Conservation (phyloP, 2,888 invertebrate genomes). For the Ectemnius cavifrons region DNA sequence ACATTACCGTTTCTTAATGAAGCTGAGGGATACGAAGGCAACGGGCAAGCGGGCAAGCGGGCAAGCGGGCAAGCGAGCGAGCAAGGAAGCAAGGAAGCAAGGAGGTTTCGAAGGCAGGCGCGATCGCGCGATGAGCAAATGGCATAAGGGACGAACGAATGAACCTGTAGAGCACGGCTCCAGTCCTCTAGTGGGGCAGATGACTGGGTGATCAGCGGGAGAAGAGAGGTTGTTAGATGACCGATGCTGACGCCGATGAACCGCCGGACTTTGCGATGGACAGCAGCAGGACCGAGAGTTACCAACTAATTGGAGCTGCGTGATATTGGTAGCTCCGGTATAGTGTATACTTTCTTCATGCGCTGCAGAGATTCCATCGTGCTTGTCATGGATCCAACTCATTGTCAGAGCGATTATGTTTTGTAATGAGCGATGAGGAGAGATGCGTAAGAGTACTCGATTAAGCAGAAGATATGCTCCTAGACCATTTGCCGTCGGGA, state of each 20-base stretch:
- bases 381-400: no score
- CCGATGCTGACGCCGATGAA: no score
- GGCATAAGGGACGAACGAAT: conserved; percentile 35
- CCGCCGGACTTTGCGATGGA: no score
- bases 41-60: conserved; percentile 56
- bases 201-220: conserved; percentile 44
- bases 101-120: not conserved
- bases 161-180: conserved; percentile 14
- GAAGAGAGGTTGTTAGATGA: no score
- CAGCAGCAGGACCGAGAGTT: no score
- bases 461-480: no score
- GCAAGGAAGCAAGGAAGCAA: conserved; percentile 57
- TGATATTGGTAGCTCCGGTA: conserved; percentile 67
- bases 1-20: conserved; percentile 78
- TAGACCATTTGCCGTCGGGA: no score
- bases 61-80: not conserved
- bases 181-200: conserved; percentile 33
- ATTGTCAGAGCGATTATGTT: no score
- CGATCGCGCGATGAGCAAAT: conserved; percentile 35
- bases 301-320: conserved; percentile 77
- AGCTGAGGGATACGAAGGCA: conserved; percentile 74
- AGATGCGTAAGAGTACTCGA: no score
- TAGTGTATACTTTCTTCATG: no score
- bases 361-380: no score
- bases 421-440: no score